These are phyloP conservation scores for Lagopus muta DNA, from an alignment of 2,113 vertebrate species.

Conservation along the genomic window DNA sequence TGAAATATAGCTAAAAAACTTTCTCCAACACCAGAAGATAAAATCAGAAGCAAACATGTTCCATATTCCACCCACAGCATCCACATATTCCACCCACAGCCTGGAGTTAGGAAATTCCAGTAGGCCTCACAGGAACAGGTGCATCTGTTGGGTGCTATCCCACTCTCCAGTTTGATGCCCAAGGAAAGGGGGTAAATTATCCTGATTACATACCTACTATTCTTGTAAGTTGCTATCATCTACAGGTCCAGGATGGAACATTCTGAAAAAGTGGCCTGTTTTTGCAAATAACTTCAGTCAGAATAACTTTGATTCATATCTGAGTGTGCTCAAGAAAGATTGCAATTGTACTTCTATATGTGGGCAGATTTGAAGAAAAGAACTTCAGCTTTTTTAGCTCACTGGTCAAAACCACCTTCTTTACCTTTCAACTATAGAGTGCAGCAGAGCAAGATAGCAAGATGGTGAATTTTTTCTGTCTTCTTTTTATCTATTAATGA, in stretches of 20 bases:
- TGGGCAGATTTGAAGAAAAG: not conserved
- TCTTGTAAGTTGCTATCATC: not conserved
- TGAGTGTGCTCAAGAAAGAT: not conserved
- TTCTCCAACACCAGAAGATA: not conserved
- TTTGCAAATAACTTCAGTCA: not conserved
- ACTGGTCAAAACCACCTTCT: not conserved
- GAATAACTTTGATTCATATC: not conserved
- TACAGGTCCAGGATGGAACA: not conserved
- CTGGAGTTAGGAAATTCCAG: not conserved
- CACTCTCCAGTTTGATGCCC: not conserved
- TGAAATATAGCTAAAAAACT: slow-evolving; percentile 12
- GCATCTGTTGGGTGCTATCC: not conserved
- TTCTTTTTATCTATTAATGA: slow-evolving; percentile 33
- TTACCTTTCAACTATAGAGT: not conserved
- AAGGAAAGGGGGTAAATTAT: not conserved
- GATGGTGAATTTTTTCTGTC: not conserved
- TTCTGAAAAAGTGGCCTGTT: not conserved
- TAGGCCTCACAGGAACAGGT: not conserved
- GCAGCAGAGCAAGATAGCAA: not conserved
- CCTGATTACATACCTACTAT: not conserved
- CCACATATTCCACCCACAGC: not conserved
- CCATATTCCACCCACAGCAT: not conserved
- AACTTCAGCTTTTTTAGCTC: not conserved
- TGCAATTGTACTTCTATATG: not conserved
- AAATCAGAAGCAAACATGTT: not conserved